Percentiles rank a stretch among this genome's conserved stretches.
Conservation (phyloP, 2,888 invertebrate species). For the Patella depressa region DNA sequence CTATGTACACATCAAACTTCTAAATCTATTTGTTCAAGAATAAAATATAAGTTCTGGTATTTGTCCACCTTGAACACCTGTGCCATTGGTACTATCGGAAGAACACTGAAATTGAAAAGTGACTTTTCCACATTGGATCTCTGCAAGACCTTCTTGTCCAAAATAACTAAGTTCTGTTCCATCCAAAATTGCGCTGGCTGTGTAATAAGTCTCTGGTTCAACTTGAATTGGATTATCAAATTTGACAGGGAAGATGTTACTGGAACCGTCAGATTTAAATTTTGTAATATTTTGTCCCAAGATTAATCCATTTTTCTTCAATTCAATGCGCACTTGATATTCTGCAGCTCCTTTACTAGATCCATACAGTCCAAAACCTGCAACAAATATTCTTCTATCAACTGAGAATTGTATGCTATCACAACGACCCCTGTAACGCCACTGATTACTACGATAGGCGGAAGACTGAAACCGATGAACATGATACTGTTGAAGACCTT, state of each 20-base stretch:
- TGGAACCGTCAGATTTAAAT: constrained; percentile 96
- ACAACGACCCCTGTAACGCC: constrained; percentile 95
- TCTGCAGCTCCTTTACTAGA: constrained; percentile 96
- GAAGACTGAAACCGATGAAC: constrained; percentile 97
- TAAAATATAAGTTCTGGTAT: constrained; percentile 97
- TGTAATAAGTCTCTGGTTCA: constrained; percentile 94
- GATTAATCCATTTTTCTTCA: constrained; percentile 88
- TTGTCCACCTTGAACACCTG: constrained; percentile 96
- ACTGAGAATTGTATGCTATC: constrained; percentile 98
- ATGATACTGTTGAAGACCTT: constrained; percentile 92
- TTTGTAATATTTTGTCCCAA: constrained; percentile 92
- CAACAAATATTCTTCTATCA: constrained; percentile 94
- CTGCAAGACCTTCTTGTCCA: constrained; percentile 96
- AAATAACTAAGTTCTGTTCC: constrained; percentile 96
- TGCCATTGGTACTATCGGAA: constrained; percentile 96
- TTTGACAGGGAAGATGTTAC: constrained; percentile 93
- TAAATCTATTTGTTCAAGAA: constrained; percentile 42
- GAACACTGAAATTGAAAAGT: constrained; percentile 98
- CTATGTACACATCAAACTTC: too few species aligned
- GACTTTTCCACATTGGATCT: constrained; percentile 88
- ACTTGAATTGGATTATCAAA: constrained; percentile 86
- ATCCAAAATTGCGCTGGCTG: constrained; percentile 94
- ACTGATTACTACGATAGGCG: constrained; percentile 96
- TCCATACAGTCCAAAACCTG: constrained; percentile 95
- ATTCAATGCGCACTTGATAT: constrained; percentile 93